These are phyloP conservation scores for Melangyna quadrimaculata DNA, from an alignment of 2,888 invertebrate genomes.

Conservation along the genomic window DNA sequence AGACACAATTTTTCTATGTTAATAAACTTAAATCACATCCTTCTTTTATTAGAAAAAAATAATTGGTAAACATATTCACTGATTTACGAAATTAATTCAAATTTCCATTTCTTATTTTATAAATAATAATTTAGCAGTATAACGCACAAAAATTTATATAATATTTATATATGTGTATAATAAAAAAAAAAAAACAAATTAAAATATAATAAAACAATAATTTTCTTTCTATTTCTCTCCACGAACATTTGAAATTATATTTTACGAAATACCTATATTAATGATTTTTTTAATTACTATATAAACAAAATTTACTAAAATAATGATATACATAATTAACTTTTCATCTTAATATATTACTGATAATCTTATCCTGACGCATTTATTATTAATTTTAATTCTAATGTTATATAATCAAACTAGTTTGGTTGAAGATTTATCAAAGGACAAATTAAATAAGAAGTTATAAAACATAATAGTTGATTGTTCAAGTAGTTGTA, in stretches of 20 bases:
- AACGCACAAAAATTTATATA: conserved; percentile 32
- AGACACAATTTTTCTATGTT: conserved; percentile 10
- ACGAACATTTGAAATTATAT: conserved; percentile 30
- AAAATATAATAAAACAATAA: conserved; percentile 36
- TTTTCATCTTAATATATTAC: conserved; percentile 40
- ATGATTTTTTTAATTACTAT: conserved; percentile 9
- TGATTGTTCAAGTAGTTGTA: conserved; percentile 29
- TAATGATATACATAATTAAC: conserved; percentile 23
- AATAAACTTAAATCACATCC: conserved; percentile 67
- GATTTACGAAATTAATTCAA: conserved; percentile 24
- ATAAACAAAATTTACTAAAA: conserved; percentile 57
- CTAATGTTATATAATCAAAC: conserved; percentile 55
- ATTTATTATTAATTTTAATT: conserved; percentile 41
- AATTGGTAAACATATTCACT: conserved; percentile 52
- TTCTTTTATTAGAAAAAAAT: conserved; percentile 42
- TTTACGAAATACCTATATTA: conserved; percentile 35
- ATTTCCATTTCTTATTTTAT: conserved; percentile 27
- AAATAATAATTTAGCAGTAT: conserved; percentile 60
- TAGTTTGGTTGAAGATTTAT: conserved; percentile 58
- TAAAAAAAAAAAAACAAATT: conserved; percentile 29
- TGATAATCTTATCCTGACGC: conserved; percentile 19
- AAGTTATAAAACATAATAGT: conserved; percentile 13
- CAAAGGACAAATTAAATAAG: conserved; percentile 19
- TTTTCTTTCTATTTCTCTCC: conserved; percentile 21
- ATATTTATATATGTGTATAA: not conserved